Percentiles rank a stretch among this genome's conserved stretches.
These are phyloP conservation scores for Dermolepida albohirtum DNA, from an alignment of 2,888 invertebrate species.

Conservation along the genomic window DNA sequence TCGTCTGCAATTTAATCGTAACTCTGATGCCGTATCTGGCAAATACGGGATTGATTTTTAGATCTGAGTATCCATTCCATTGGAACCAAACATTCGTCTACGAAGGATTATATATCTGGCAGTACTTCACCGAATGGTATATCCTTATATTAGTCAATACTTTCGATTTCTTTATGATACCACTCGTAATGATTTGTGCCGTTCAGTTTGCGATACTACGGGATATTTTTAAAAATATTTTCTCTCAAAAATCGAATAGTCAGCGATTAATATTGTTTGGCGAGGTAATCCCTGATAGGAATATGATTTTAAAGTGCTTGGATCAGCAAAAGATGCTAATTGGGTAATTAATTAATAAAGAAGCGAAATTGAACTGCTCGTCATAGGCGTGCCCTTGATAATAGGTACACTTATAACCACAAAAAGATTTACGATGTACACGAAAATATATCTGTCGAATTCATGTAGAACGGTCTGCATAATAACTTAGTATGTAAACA, in stretches of 20 bases:
- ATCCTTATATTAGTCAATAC: constrained; percentile 22
- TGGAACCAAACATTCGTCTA: constrained; percentile 44
- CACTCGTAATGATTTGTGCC: constrained; percentile 28
- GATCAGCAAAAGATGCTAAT: constrained; percentile 47
- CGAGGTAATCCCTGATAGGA: constrained; percentile 21
- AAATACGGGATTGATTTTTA: constrained; percentile 30
- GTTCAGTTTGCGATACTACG: constrained; percentile 44
- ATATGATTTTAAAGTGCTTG: constrained; percentile 44
- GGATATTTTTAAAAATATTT: constrained; percentile 41
- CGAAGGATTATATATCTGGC: constrained; percentile 47
- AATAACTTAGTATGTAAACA: no score
- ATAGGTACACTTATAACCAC: no score
- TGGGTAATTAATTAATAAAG: constrained; percentile 30
- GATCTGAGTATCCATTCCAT: constrained; percentile 45
- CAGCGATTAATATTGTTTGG: constrained; percentile 30
- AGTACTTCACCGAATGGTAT: constrained; percentile 44
- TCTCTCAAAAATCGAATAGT: background rate
- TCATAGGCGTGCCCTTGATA: no score
- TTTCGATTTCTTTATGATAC: constrained; percentile 39
- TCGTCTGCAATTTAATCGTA: constrained; percentile 22
- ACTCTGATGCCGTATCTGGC: constrained; percentile 14
- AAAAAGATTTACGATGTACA: no score
- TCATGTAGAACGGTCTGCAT: no score
- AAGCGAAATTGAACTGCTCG: no score
- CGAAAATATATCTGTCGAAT: no score